Conservation (phyloP, 2,888 invertebrate genomes). For the Melipona beecheii region DNA sequence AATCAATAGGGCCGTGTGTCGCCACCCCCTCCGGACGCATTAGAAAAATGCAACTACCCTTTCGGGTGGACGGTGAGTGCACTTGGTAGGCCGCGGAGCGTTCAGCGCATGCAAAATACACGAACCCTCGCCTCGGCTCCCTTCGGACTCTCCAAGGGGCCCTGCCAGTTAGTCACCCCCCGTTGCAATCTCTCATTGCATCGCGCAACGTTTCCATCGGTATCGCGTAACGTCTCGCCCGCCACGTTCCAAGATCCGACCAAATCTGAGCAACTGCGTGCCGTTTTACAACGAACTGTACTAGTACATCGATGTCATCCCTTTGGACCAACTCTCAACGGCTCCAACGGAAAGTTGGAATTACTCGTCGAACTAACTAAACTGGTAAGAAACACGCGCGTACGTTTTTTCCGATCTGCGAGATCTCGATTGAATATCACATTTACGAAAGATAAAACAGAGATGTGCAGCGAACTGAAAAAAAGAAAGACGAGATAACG, state of each 20-base stretch:
- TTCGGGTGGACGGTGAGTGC: slow-evolving; percentile 65
- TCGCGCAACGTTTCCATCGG: slow-evolving; percentile 2
- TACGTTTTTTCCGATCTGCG: not conserved
- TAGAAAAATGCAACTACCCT: slow-evolving; percentile 73
- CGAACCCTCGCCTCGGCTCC: slow-evolving; percentile 50
- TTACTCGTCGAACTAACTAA: not conserved
- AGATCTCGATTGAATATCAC: not conserved
- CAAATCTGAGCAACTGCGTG: not conserved
- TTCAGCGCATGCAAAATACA: slow-evolving; percentile 70
- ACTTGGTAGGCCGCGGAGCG: slow-evolving; percentile 71
- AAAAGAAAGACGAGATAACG: not conserved
- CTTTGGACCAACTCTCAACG: not conserved
- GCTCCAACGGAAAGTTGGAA: not conserved
- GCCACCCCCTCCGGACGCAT: slow-evolving; percentile 44
- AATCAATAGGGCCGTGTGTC: slow-evolving; percentile 73
- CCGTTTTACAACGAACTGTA: not conserved
- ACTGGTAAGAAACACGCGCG: not conserved
- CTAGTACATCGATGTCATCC: not conserved
- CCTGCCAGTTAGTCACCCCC: slow-evolving; percentile 58
- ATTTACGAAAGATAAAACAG: not conserved
- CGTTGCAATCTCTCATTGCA: slow-evolving; percentile 40
- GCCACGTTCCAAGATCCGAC: not conserved
- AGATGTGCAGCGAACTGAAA: not conserved
- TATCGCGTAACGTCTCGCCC: slow-evolving; percentile 2
- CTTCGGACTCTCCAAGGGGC: slow-evolving; percentile 34